Evolutionary conservation across 2,888 invertebrate species (phyloP), one percentile per base, ranked within the genome.

Genomic region (Brenthis daphne): DNA sequence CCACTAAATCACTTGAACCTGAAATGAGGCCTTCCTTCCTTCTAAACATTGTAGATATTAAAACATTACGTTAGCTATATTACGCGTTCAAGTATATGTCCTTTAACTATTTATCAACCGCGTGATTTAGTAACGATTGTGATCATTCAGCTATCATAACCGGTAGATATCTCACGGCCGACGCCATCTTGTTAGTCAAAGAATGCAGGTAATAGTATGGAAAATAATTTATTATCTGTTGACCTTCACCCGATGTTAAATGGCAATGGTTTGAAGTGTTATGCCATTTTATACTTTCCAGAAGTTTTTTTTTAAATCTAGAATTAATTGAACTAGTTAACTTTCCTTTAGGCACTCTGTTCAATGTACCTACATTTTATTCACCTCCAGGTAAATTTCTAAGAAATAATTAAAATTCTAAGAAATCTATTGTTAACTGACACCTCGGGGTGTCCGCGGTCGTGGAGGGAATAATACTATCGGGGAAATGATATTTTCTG

Each of bases 101-200:
- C 37, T 16, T 16, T 50, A 64, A 43, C 47, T 63, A 63, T 66
- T 69, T 66, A 63, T 57, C 55, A 66, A 66, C 65, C 13, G 11
- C 37, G 2, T 55, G 56, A 66, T 71, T 71, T 68, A 66, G 65
- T 71, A 80, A 79, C 79, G 77, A 79, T 55, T 55, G 67, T 57
- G 77, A 73, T 75, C 77, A 82, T 80, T 82, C 79, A 82, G 75
- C 77, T 82, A 79, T 81, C 79, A 79, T 69, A 80, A 81, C 84
- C 78, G 79, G 80, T 68, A 67, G 75, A 77, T 82, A 81, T 80
- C 83, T 85, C 83, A 85, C 80, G 81, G 82, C 76, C 81, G 79
- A 73, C 82, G 72, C 69, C 72, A 67, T 70, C 67, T 64, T 67
- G 71, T 64, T 68, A 68, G 69, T 69, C 71, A 64, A 69, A 60